Evolutionary conservation across 2,113 vertebrate species (phyloP).

Genomic region (Corythornis vintsioides): DNA sequence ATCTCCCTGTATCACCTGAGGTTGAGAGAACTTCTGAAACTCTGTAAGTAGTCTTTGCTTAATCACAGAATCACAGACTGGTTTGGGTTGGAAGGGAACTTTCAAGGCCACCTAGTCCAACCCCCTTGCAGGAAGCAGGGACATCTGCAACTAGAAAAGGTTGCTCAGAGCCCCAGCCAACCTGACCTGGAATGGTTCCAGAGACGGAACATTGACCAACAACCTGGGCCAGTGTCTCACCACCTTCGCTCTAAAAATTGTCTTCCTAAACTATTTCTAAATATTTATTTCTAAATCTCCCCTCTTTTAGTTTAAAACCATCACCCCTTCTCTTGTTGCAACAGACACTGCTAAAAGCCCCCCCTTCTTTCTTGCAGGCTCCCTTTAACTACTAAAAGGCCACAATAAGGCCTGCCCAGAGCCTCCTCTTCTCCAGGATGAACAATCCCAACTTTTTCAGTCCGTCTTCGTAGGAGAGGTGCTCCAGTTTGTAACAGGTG

Average conservation of each 20-base stretch:
- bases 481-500: neutral
- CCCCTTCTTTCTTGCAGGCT: neutral
- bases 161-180: neutral
- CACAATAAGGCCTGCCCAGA: neutral
- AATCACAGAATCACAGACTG: neutral
- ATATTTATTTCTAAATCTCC: neutral
- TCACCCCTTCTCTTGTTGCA: neutral
- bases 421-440: neutral
- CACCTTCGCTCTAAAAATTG: neutral
- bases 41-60: neutral
- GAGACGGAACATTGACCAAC: neutral
- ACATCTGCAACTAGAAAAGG: neutral
- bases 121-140: neutral
- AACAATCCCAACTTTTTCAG: neutral
- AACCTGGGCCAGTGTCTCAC: neutral
- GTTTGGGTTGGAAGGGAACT: neutral
- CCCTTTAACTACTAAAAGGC: neutral
- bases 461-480: neutral
- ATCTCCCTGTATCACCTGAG: accelerated
- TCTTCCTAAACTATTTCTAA: neutral
- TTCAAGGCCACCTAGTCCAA: neutral
- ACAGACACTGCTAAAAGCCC: neutral
- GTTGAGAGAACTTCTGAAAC: accelerated
- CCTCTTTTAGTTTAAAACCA: neutral
- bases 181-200: neutral